Evolutionary conservation across 2,797 vertebrate genomes (phyloP), one percentile per base, ranked within the genome.

Genomic region (Heliangelus exortis): DNA sequence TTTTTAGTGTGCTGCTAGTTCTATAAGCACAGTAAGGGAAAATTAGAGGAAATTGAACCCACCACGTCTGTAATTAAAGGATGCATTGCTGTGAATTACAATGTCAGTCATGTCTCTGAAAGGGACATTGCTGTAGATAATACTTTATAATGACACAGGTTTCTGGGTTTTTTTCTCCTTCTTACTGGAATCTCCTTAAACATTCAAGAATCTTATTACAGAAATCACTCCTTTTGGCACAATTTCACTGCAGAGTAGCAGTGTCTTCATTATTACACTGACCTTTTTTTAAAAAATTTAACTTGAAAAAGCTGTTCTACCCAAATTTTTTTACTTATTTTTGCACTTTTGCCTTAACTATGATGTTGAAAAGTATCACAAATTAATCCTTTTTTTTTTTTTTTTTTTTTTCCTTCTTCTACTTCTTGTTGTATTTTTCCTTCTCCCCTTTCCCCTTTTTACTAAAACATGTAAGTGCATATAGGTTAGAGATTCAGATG

Each of bases 41-140:
- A 84, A 83, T 54, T 77, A 84, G 81, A 85, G 33, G 76, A 94
- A 95, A 75, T 4, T 4, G 41, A 95, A 73, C 81, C 66, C 12
- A 1, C 57, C 36, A 29, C 36, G 22, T 82, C 92, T 77, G 87
- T 78, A 74, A 71, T 53, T 84, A 87, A 85, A 86, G 66, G 89
- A 96, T 96, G 94, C 84, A 96, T 94, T 94, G 82, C 84, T 76
- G 67, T 89, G 89, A 95, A 94, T 96, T 91, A 92, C 23, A 85
- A 68, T 79, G 93, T 76, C 94, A 90, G 65, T 90, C 87, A 90
- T 54, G 34, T 75, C 76, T 87, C 72, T 74, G 80, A 90, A 90
- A 63, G 95, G 75, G 82, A 84, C 29, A n/a, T 4, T 76, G 47
- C 65, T 76, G 61, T 47, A 78, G 69, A 69, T 90, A 87, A 67